Evolutionary conservation across 2,797 vertebrate genomes (phyloP).

Genomic region (Eulemur mongoz): DNA sequence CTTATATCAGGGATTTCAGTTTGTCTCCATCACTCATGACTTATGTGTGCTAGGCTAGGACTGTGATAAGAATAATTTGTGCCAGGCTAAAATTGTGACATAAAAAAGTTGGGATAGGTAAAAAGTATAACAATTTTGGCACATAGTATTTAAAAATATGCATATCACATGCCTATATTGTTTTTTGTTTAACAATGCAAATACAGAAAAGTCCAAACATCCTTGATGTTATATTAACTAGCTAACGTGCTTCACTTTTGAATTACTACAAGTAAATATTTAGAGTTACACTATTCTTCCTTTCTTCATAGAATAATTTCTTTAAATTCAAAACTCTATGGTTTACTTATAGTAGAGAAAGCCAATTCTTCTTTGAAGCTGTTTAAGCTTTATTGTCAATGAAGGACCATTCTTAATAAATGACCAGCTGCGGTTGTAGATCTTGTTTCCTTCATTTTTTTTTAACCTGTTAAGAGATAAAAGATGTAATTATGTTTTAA

Average conservation of each 20-base stretch:
- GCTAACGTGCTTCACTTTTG: not conserved
- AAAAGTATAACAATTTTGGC: not conserved
- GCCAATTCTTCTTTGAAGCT: constrained; percentile 68
- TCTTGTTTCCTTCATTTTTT: constrained; percentile 55
- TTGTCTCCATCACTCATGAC: not conserved
- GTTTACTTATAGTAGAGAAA: constrained; percentile 53
- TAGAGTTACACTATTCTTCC: not conserved
- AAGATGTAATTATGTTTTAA: constrained; percentile 74
- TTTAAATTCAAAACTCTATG: constrained; percentile 22
- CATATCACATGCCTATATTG: not conserved
- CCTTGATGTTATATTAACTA: not conserved
- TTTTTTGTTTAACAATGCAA: not conserved
- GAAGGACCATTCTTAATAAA: constrained; percentile 75
- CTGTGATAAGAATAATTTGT: not conserved
- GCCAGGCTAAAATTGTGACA: not conserved
- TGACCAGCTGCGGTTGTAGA: constrained; percentile 72
- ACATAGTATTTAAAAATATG: not conserved
- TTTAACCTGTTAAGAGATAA: constrained; percentile 75
- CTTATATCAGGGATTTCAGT: not conserved
- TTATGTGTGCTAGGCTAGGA: not conserved
- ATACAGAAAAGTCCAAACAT: not conserved
- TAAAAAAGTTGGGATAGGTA: not conserved
- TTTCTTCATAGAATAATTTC: not conserved
- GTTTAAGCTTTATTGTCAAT: constrained; percentile 70
- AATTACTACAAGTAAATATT: constrained; percentile 27